phyloP scores from a whole-genome alignment of 2,113 vertebrate genomes.

The Mormyrus lacerda region DNA sequence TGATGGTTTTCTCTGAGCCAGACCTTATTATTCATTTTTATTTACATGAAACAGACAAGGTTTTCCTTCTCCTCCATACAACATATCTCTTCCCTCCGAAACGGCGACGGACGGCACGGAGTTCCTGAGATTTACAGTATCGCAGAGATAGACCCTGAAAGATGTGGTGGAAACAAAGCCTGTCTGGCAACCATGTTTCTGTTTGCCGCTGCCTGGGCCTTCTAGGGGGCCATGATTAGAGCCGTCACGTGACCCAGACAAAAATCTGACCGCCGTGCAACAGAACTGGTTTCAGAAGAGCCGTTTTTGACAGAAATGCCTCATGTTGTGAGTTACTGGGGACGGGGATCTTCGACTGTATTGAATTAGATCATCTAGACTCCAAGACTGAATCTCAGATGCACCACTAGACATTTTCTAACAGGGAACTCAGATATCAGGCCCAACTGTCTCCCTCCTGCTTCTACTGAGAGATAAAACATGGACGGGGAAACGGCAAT shows the following conservation, averaged over 20 bases:
- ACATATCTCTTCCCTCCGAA: not conserved
- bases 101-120: not conserved
- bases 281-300: not conserved
- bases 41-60: not conserved
- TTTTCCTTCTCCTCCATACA: not conserved
- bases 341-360: not conserved
- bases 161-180: not conserved
- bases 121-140: constrained; percentile 23
- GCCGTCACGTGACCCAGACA: not conserved
- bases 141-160: constrained; percentile 18
- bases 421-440: not conserved
- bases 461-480: not conserved
- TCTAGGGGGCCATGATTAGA: not conserved
- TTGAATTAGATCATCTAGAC: not conserved
- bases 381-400: not conserved
- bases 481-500: constrained; percentile 3
- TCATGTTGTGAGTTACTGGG: not conserved
- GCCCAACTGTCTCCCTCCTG: not conserved
- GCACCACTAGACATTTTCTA: not conserved
- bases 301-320: not conserved
- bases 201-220: not conserved
- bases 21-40: not conserved
- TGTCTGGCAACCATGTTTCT: not conserved
- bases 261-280: not conserved
- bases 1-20: not conserved